Evolutionary conservation across 2,888 invertebrate genomes (phyloP), one percentile per base, ranked within the genome.

Genomic region (Ectemnius lituratus): DNA sequence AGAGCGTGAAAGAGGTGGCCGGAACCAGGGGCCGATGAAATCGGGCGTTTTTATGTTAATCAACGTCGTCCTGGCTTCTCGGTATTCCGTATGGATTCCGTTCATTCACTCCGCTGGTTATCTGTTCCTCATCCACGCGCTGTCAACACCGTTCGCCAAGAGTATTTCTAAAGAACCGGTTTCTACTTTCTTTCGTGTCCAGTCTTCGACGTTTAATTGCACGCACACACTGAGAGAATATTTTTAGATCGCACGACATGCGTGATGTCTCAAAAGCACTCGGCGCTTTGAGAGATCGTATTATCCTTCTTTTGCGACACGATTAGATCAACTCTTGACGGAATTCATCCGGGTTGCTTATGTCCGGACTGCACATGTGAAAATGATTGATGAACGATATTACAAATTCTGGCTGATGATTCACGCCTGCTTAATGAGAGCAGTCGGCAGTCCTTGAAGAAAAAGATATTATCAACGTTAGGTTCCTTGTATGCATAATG

Each of bases 161-260:
- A 60, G 56, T 52, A 49, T 11, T 60, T 60, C 16, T 52, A 67
- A n/a, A 59, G 47, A 76, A 75, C 66, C 69, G 70, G 73, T 81
- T 79, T 59, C 52, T 1, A 70, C 58, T 73, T 63, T 73, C 70
- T 70, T 73, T 73, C 67, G 23, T 37, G 28, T 47, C 13, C 13
- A 49, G 49, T 23, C 46, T 46, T 62, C 57, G 18, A 16, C 6
- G 59, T 70, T 62, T 66, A 67, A 75, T 74, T 59, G 62, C 57
- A 52, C 71, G 66, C 23, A 23, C 49, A 61, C 8, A 11, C 37
- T 11, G 37, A 23, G 8, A 4, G 37, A 67, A 67, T 76, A 75
- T 62, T 78, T 79, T 75, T 71, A 73, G 73, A 64, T 67, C 58
- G 4, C 1, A 1, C 56, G 16, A 52, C 60, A 56, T 67, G 62